A percentile compares a stretch with the other conserved stretches of the same genome.
Conservation (phyloP, 2,113 vertebrate genomes). For the Poecile atricapillus region DNA sequence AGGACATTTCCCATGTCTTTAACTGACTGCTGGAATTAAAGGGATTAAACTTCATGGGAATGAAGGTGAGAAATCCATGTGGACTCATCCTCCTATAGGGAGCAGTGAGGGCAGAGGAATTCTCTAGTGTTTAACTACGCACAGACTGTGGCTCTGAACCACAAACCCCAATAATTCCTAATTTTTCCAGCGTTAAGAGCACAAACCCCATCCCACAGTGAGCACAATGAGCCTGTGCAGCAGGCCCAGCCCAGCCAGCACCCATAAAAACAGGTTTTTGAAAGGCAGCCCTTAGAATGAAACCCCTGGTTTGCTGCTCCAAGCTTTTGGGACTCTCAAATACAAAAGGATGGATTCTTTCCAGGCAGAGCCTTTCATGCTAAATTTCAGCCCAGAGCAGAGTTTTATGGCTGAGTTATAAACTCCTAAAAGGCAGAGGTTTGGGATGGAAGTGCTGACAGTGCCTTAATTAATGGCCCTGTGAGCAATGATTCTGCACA, state of each 20-base stretch:
- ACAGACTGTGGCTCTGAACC: neutral
- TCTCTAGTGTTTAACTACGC: neutral
- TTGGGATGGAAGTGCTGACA: constrained; percentile 31
- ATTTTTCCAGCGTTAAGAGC: neutral
- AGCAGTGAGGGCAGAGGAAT: neutral
- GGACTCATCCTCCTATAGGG: neutral
- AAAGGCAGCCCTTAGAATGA: neutral
- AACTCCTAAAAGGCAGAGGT: constrained; percentile 15
- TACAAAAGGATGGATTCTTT: constrained; percentile 11
- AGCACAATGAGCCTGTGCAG: neutral
- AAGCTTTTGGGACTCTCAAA: neutral
- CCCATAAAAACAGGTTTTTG: neutral
- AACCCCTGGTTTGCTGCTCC: neutral
- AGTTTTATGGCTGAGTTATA: constrained; percentile 39
- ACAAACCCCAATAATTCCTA: neutral
- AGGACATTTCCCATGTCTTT: accelerated
- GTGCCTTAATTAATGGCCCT: constrained; percentile 7
- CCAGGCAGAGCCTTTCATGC: constrained; percentile 9
- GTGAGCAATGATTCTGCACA: neutral
- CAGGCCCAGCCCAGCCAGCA: neutral
- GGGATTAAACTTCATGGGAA: neutral
- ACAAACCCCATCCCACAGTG: neutral
- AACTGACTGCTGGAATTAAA: neutral
- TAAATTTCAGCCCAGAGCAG: constrained; percentile 18
- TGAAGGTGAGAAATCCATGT: neutral